Percentiles rank a stretch among this genome's conserved stretches.
These are phyloP conservation scores for Entomyzon cyanotis DNA, from an alignment of 2,113 vertebrate genomes.

Conservation along the genomic window DNA sequence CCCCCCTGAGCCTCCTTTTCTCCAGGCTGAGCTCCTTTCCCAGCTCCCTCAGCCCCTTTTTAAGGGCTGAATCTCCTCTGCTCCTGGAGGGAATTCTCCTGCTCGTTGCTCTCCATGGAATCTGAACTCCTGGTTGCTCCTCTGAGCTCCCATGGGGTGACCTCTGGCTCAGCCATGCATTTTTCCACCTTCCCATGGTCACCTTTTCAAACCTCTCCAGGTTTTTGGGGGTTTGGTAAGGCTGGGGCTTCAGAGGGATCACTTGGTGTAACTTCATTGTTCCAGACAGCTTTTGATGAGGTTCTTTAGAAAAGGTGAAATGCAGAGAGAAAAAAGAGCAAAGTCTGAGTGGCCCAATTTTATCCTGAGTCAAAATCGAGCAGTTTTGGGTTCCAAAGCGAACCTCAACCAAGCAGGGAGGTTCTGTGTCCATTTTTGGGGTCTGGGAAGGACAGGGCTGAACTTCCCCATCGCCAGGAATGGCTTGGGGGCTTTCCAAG, in stretches of 20 bases:
- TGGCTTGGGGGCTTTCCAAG: neutral
- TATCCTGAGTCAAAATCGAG: neutral
- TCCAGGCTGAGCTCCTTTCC: neutral
- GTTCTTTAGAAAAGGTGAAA: neutral
- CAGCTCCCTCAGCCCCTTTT: neutral
- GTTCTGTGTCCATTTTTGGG: neutral
- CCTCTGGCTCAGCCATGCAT: fast-evolving
- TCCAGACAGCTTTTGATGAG: neutral
- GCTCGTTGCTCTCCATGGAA: fast-evolving
- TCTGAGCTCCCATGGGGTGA: neutral
- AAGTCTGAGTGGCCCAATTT: neutral
- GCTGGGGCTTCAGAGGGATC: neutral
- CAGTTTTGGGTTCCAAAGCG: neutral
- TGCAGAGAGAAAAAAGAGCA: no score
- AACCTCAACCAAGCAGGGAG: fast-evolving
- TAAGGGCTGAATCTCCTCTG: neutral
- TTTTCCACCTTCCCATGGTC: fast-evolving
- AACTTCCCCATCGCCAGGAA: neutral
- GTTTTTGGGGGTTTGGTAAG: neutral
- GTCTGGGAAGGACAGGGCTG: neutral
- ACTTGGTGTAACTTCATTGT: neutral
- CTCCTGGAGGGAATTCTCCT: neutral
- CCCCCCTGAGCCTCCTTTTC: neutral
- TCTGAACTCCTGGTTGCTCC: neutral
- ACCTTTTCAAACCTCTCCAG: neutral